Conservation (phyloP, 2,888 invertebrate species). For the Cerceris ruficornis region DNA sequence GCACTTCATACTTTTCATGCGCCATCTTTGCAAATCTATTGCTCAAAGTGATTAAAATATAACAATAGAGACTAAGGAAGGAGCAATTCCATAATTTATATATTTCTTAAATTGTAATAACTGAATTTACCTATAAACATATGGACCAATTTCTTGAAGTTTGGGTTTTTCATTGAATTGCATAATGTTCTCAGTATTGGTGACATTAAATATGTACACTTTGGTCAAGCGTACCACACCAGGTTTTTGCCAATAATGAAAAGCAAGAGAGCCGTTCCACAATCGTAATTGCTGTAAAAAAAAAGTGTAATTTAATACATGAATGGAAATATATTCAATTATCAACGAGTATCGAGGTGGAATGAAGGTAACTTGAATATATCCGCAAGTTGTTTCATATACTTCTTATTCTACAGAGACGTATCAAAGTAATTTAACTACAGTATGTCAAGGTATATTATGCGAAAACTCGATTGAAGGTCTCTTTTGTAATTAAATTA, state of each 20-base stretch:
- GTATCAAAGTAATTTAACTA: too few relatives aligned
- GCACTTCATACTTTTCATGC: too few relatives aligned
- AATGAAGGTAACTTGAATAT: neutral
- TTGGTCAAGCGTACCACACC: constrained; percentile 92
- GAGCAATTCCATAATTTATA: too few relatives aligned
- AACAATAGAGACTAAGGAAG: neutral
- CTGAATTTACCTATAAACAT: constrained; percentile 88
- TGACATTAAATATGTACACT: constrained; percentile 94
- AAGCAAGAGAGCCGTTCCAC: constrained; percentile 92
- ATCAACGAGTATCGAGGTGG: neutral
- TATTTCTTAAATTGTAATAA: neutral
- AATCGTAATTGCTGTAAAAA: constrained; percentile 89
- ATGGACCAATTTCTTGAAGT: constrained; percentile 92
- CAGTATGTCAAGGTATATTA: too few relatives aligned
- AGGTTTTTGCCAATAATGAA: constrained; percentile 94
- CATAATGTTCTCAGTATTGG: constrained; percentile 91
- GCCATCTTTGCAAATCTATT: too few relatives aligned
- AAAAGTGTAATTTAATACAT: constrained; percentile 86
- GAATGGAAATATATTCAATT: constrained; percentile 72
- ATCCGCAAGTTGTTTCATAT: neutral
- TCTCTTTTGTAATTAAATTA: too few relatives aligned
- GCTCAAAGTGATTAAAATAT: too few relatives aligned
- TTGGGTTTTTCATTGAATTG: constrained; percentile 90
- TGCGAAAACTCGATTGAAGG: too few relatives aligned
- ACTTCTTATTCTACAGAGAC: neutral